These are phyloP conservation scores for Andrena bicolor DNA, from an alignment of 2,888 invertebrate species.

Conservation along the genomic window DNA sequence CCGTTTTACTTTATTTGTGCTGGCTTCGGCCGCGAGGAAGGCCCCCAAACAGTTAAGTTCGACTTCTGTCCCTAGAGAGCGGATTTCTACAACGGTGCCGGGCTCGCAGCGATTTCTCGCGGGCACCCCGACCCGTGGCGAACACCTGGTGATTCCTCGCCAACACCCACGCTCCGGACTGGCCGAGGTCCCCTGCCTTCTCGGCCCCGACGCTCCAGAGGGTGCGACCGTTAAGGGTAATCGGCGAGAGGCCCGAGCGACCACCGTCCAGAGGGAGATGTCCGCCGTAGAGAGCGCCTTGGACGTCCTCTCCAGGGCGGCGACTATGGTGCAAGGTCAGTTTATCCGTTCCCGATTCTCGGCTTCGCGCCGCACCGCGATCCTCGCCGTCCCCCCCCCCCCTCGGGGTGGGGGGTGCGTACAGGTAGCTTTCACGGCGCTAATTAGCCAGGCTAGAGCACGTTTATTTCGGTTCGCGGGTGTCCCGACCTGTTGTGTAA, in stretches of 20 bases:
- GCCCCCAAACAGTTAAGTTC: slow-evolving; percentile 75
- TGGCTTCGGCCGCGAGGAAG: slow-evolving; percentile 72
- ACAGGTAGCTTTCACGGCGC: neutral
- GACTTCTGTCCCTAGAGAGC: slow-evolving; percentile 66
- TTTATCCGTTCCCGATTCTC: slow-evolving; percentile 41
- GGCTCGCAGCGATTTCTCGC: slow-evolving; percentile 24
- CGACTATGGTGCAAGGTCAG: slow-evolving; percentile 93
- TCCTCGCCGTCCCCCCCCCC: too few relatives aligned
- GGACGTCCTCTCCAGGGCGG: slow-evolving; percentile 94
- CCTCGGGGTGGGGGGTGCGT: neutral
- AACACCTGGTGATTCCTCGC: slow-evolving; percentile 32
- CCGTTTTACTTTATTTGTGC: slow-evolving; percentile 83
- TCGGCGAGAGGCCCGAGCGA: slow-evolving; percentile 13
- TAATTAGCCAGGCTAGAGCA: slow-evolving; percentile 11
- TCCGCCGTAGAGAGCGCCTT: slow-evolving; percentile 93
- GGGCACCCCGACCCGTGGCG: slow-evolving; percentile 28
- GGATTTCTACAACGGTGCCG: slow-evolving; percentile 50
- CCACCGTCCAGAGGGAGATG: slow-evolving; percentile 84
- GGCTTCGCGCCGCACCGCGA: neutral
- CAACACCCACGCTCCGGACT: neutral
- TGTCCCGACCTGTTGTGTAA: slow-evolving; percentile 26
- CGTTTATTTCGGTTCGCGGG: slow-evolving; percentile 32
- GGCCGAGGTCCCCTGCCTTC: neutral
- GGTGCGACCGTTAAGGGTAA: slow-evolving; percentile 20
- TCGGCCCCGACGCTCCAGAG: neutral